Conservation (phyloP, 2,797 vertebrate species). For the Tympanoctomys barrerae region DNA sequence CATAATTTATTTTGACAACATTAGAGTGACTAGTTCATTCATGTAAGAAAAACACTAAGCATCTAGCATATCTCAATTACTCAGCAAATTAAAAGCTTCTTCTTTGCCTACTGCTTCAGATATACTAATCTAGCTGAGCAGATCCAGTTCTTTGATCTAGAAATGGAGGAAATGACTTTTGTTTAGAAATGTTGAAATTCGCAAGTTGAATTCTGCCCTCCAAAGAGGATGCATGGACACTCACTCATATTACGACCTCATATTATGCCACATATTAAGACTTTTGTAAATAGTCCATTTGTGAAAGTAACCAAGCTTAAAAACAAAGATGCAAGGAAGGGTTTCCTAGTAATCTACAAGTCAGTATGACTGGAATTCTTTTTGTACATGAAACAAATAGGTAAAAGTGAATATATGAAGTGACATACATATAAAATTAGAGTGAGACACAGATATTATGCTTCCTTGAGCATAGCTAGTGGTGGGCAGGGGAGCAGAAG, state of each 20-base stretch:
- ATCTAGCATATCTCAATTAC: neutral
- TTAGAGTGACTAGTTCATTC: neutral
- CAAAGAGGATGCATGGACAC: neutral
- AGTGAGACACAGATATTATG: neutral
- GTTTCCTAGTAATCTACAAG: neutral
- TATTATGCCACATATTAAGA: neutral
- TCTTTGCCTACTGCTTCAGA: neutral
- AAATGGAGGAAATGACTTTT: neutral
- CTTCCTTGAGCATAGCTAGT: neutral
- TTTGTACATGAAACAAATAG: neutral
- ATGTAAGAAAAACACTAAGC: neutral
- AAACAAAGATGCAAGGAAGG: neutral
- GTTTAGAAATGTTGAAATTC: neutral
- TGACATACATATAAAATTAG: neutral
- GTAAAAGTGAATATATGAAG: neutral
- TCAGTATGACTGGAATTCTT: neutral
- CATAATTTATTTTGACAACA: neutral
- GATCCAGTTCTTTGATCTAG: neutral
- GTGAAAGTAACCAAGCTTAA: neutral
- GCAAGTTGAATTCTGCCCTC: neutral
- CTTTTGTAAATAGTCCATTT: neutral
- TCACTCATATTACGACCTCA: too few species aligned
- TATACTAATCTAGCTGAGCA: neutral
- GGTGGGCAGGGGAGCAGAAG: neutral
- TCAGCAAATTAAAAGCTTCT: neutral